Evolutionary conservation across 2,888 invertebrate species (phyloP).

Genomic region (Agonum fuliginosum): DNA sequence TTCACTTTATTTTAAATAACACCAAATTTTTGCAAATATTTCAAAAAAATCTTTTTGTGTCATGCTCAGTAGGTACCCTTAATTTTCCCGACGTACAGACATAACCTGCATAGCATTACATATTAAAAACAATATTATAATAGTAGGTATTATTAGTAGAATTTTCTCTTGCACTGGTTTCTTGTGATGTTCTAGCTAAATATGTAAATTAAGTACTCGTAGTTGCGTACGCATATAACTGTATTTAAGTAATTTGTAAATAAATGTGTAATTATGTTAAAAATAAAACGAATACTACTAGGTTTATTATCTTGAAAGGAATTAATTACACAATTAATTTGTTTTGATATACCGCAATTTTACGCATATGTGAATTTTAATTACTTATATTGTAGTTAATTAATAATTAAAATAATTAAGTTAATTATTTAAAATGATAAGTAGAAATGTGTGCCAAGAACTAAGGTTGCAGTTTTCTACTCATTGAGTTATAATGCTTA

Average conservation of each 20-base stretch:
- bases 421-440: conserved; percentile 21
- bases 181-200: too few relatives aligned
- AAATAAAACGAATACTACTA: not conserved
- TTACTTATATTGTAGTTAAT: not conserved
- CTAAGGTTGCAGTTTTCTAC: conserved; percentile 8
- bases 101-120: too few relatives aligned
- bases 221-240: not conserved
- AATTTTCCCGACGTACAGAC: too few relatives aligned
- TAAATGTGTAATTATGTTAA: conserved; percentile 1
- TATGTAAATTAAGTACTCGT: too few relatives aligned
- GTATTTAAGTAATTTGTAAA: not conserved
- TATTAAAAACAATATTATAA: too few relatives aligned
- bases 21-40: too few relatives aligned
- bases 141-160: too few relatives aligned
- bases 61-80: too few relatives aligned
- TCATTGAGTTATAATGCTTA: too few relatives aligned
- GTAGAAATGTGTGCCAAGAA: not conserved
- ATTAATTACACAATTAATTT: conserved; percentile 23
- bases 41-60: too few relatives aligned
- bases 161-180: too few relatives aligned
- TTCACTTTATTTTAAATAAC: too few relatives aligned
- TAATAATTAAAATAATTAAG: conserved; percentile 22
- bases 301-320: not conserved
- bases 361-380: conserved; percentile 4
- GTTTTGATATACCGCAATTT: conserved; percentile 4